These are phyloP conservation scores for Mesocricetus auratus DNA, from an alignment of 2,113 vertebrate genomes.

Conservation along the genomic window DNA sequence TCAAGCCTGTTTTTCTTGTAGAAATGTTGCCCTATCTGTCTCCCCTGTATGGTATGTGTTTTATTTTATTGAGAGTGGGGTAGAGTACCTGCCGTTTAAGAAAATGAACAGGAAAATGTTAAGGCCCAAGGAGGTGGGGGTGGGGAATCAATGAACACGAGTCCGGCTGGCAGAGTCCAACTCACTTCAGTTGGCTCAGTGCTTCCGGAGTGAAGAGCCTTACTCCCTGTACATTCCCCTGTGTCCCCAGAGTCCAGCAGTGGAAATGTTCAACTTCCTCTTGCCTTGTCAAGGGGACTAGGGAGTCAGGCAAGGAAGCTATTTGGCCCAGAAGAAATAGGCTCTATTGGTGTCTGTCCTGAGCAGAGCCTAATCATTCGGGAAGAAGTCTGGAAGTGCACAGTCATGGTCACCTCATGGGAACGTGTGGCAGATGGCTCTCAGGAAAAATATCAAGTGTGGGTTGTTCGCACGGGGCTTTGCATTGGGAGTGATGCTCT, in stretches of 20 bases:
- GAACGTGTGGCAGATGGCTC: slow-evolving; percentile 79
- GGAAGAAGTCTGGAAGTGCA: slow-evolving; percentile 71
- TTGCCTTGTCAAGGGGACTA: slow-evolving; percentile 76
- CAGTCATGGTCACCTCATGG: slow-evolving; percentile 64
- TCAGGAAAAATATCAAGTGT: slow-evolving; percentile 85
- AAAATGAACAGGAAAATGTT: slow-evolving; percentile 80
- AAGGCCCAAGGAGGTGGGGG: slow-evolving; percentile 54
- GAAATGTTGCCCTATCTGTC: slow-evolving; percentile 88
- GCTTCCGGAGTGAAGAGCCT: slow-evolving; percentile 82
- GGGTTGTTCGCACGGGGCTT: slow-evolving; percentile 84
- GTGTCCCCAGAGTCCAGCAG: slow-evolving; percentile 68
- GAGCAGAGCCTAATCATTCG: slow-evolving; percentile 70
- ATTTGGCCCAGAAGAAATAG: slow-evolving; percentile 70
- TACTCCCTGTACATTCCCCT: slow-evolving; percentile 80
- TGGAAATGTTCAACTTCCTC: slow-evolving; percentile 80
- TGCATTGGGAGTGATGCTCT: slow-evolving; percentile 83
- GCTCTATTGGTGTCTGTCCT: slow-evolving; percentile 67
- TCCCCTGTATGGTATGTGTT: slow-evolving; percentile 86
- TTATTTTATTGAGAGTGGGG: slow-evolving; percentile 84
- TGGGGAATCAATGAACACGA: slow-evolving; percentile 82
- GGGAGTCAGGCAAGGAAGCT: slow-evolving; percentile 74
- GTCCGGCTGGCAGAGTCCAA: slow-evolving; percentile 75
- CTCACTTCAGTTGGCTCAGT: slow-evolving; percentile 76
- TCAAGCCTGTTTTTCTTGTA: slow-evolving; percentile 83
- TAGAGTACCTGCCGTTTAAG: slow-evolving; percentile 86